These are phyloP conservation scores for Triplophysa dalaica DNA, from an alignment of 2,113 vertebrate species.

Conservation along the genomic window DNA sequence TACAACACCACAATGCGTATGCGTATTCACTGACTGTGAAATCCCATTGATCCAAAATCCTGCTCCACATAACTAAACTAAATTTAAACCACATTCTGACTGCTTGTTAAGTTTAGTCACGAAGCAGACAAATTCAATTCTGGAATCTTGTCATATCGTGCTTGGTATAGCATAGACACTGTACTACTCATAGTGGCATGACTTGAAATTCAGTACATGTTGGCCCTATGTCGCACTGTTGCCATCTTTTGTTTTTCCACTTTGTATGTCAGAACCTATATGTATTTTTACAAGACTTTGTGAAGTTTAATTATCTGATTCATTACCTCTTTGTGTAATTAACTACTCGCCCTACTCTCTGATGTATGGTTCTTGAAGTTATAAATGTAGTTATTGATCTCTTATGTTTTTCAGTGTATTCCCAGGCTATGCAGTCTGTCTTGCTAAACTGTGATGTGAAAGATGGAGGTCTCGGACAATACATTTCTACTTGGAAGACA, in stretches of 20 bases:
- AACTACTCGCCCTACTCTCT: background rate
- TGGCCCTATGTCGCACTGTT: background rate
- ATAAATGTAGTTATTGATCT: background rate
- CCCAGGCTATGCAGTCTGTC: conserved; percentile 77
- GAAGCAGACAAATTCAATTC: background rate
- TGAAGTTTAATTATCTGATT: conserved; percentile 21
- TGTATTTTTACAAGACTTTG: conserved; percentile 8
- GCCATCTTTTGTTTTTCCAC: conserved; percentile 12
- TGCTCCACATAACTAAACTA: background rate
- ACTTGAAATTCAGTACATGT: background rate
- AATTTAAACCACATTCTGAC: background rate
- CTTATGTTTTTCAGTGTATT: conserved; percentile 75
- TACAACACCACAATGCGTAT: too few species aligned
- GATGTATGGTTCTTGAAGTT: background rate
- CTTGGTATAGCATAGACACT: background rate
- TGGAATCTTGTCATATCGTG: background rate
- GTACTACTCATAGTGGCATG: conserved; percentile 17
- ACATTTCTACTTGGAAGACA: conserved; percentile 58
- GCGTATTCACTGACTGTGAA: background rate
- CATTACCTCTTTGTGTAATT: background rate
- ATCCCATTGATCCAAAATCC: background rate
- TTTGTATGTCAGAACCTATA: background rate
- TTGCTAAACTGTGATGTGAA: conserved; percentile 73
- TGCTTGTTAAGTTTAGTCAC: background rate
- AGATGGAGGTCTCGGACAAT: conserved; percentile 40